Base-by-base conservation (phyloP, 2,888 invertebrate genomes). In the Mythimna albipuncta region DNA sequence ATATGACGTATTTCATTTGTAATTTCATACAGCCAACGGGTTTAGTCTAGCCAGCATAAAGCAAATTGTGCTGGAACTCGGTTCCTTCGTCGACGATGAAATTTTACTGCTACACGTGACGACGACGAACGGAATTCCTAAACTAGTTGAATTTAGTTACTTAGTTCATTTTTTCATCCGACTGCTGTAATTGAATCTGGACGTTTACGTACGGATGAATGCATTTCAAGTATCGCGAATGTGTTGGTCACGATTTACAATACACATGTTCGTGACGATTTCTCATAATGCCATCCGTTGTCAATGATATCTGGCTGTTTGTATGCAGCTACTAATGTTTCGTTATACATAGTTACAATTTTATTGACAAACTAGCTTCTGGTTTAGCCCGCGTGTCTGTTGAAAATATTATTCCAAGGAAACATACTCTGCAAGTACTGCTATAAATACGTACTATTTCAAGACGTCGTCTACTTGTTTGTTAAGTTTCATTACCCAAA, bases 81-180 rank as follows among this genome's bases (percentile, higher is more conserved):
- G 71, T 64, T 80, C 62, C 75, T 83, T 75, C 54, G 83, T 71
- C 67, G 76, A 72, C 86, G 64, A 77, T 82, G 78, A 79, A 82
- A 81, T 83, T 84, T 81, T 77, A 81, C 74, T 82, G 74, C 64
- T 57, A 73, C 67, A 79, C 78, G 81, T 79, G 72, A 84, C 69
- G 68, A 73, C 73, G 69, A 62, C 77, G 68, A 64, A 57, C 67
- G 69, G 74, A 84, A 82, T 84, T 73, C 75, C 58, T 79, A 84
- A 83, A 78, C 74, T 64, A 64, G 64, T 69, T 47, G 64, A 84
- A 74, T 78, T 73, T 72, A 62, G 69, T 69, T 80, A 74, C 67
- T 64, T 62, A 26, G 44, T 64, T 57, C 16, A 71, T 62, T 74
- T 77, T 79, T 85, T 82, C 58, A 75, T 75, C 54, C 11, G 61